Conservation (phyloP, 2,888 invertebrate species). For the Aphodius granarius region DNA sequence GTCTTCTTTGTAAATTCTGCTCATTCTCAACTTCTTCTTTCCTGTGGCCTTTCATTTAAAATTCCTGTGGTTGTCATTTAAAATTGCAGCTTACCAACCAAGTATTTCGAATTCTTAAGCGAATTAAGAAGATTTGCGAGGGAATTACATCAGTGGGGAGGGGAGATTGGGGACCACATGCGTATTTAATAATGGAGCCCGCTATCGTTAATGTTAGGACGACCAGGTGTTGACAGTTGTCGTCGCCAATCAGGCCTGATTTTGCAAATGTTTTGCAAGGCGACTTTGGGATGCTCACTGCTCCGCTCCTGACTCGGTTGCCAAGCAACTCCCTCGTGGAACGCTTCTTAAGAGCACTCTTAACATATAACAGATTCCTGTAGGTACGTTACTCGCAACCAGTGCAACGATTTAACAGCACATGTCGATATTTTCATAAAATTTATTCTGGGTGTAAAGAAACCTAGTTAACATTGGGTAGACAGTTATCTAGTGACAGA, state of each 20-base stretch:
- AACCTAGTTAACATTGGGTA: no score
- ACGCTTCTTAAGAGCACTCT: conserved; percentile 40
- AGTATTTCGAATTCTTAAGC: no score
- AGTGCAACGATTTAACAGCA: conserved; percentile 32
- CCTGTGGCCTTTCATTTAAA: no score
- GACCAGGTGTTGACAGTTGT: conserved; percentile 16
- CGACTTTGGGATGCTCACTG: not conserved
- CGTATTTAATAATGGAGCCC: not conserved
- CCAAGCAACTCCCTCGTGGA: conserved; percentile 43
- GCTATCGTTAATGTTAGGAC: conserved; percentile 2
- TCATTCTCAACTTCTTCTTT: no score
- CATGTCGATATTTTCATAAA: not conserved
- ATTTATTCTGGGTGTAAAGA: no score
- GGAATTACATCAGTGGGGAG: not conserved
- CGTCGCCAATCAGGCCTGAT: not conserved
- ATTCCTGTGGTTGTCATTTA: no score
- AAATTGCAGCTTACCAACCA: no score
- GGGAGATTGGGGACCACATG: not conserved
- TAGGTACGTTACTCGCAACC: conserved; percentile 44
- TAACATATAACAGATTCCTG: conserved; percentile 43
- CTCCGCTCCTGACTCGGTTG: conserved; percentile 30
- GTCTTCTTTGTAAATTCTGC: no score
- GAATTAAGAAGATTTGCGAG: not conserved
- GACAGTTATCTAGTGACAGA: not conserved
- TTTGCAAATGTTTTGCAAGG: not conserved